phyloP scores from a whole-genome alignment of 1,140 invertebrate species.

The Drosophila kepulauana region DNA sequence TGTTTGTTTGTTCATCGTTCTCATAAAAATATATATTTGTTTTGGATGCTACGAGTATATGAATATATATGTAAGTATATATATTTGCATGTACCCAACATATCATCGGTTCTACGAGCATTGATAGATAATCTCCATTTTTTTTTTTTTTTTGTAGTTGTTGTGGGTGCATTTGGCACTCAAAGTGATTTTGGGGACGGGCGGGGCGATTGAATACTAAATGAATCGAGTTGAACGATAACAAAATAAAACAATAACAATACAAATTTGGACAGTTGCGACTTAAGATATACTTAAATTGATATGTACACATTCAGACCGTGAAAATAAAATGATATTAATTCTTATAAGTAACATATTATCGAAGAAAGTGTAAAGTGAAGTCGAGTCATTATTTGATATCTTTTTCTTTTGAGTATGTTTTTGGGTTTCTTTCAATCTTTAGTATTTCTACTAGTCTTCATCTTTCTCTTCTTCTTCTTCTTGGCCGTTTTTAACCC shows the following conservation, averaged over 20 bases:
- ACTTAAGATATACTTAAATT: constrained; percentile 4
- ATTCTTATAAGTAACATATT: neutral
- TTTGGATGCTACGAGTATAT: constrained; percentile 8
- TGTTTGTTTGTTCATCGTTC: too few relatives aligned
- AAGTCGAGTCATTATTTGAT: too few relatives aligned
- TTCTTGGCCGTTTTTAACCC: too few relatives aligned
- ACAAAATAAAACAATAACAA: neutral
- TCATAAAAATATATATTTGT: constrained; percentile 23
- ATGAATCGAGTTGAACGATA: neutral
- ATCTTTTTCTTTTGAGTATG: neutral
- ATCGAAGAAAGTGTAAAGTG: neutral
- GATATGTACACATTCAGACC: constrained; percentile 2
- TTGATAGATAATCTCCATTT: too few relatives aligned
- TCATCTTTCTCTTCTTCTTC: constrained; percentile 4
- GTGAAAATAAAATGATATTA: neutral
- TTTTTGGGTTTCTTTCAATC: neutral
- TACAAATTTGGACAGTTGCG: neutral
- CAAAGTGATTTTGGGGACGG: constrained; percentile 5
- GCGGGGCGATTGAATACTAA: neutral
- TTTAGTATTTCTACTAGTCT: constrained; percentile 17
- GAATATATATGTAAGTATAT: neutral
- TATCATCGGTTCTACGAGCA: constrained; percentile 2
- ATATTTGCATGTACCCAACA: neutral
- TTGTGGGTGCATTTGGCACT: constrained; percentile 49
- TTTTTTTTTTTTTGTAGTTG: neutral